phyloP scores from a whole-genome alignment of 2,888 invertebrate genomes.

The Eumacrocentrus americanus region DNA sequence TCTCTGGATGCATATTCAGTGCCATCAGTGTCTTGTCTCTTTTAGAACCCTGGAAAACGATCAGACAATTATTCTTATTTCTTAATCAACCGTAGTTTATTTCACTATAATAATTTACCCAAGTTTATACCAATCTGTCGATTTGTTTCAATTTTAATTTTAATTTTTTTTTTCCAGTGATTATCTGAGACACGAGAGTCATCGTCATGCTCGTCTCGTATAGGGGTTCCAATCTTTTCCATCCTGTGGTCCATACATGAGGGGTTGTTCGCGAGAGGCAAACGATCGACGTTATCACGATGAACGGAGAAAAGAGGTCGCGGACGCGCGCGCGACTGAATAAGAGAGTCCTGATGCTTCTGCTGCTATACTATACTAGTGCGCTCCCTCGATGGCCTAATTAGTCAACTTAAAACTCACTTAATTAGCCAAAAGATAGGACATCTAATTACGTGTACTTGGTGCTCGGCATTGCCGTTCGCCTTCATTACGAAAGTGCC shows the following conservation, averaged over 20 bases:
- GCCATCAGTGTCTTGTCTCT: too few relatives aligned
- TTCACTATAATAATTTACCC: too few relatives aligned
- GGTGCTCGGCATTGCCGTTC: conserved; percentile 13
- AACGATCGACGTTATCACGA: conserved; percentile 17
- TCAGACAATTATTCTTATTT: too few relatives aligned
- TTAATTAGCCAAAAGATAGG: conserved; percentile 36
- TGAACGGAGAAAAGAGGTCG: conserved; percentile 10
- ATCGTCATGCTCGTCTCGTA: conserved; percentile 20
- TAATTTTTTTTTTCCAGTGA: too few relatives aligned
- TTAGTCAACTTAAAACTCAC: conserved; percentile 37
- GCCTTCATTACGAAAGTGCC: conserved; percentile 28
- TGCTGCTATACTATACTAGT: not conserved
- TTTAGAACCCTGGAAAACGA: too few relatives aligned
- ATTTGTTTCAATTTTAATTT: too few relatives aligned
- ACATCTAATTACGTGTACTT: conserved; percentile 32
- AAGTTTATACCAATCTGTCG: too few relatives aligned
- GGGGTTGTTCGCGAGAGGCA: conserved; percentile 10
- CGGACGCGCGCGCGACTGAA: conserved; percentile 21
- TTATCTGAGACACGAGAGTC: conserved; percentile 21
- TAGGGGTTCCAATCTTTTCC: too few relatives aligned
- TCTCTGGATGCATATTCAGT: too few relatives aligned
- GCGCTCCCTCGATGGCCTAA: conserved; percentile 27
- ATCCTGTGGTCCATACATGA: not conserved
- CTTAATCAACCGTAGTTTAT: too few relatives aligned
- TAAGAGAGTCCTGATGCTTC: conserved; percentile 18